Conservation (phyloP, 2,113 vertebrate genomes). For the Myiagra hebetior region DNA sequence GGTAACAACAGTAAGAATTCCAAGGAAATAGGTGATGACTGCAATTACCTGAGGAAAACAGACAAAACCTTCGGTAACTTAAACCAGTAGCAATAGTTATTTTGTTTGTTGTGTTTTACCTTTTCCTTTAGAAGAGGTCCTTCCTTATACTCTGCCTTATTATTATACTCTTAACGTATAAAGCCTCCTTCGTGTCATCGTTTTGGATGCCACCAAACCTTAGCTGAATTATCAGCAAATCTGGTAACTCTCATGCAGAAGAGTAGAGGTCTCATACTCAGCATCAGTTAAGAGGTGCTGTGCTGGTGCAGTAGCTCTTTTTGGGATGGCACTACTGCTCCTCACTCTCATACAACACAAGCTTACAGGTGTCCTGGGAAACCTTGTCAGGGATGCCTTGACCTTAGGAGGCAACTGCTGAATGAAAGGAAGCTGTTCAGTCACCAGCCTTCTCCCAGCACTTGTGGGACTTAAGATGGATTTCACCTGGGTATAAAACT, state of each 20-base stretch:
- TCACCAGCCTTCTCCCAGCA: not conserved
- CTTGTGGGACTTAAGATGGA: not conserved
- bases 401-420: not conserved
- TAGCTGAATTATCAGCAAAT: not conserved
- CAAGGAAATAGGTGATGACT: not conserved
- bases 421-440: not conserved
- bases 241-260: not conserved
- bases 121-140: not conserved
- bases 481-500: not conserved
- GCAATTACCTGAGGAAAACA: not conserved
- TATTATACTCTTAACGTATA: not conserved
- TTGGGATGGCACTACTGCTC: not conserved
- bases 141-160: not conserved
- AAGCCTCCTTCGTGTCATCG: not conserved
- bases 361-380: not conserved
- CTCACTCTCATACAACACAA: not conserved
- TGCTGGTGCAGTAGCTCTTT: not conserved
- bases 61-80: not conserved
- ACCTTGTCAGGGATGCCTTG: not conserved
- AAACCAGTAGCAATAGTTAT: not conserved
- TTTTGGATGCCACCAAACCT: not conserved
- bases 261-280: accelerated
- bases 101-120: not conserved
- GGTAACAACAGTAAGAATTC: not conserved
- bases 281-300: not conserved